phyloP scores from a whole-genome alignment of 2,113 vertebrate species.

The Rostratula benghalensis region DNA sequence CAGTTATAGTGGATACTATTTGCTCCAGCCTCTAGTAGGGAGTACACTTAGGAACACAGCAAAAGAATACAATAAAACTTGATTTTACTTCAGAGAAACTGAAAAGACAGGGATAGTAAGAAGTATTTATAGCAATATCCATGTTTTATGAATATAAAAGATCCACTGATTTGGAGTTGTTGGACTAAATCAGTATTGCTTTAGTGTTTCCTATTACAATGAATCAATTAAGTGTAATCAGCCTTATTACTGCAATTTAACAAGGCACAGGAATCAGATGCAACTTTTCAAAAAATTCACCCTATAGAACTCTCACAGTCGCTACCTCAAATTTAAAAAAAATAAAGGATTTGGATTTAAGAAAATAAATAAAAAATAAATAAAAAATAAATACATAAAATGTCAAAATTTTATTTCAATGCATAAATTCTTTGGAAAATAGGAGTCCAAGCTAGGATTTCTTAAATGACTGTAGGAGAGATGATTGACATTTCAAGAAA shows the following conservation, averaged over 20 bases:
- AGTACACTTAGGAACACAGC: neutral
- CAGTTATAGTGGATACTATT: neutral
- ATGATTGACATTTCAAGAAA: neutral
- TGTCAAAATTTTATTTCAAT: neutral
- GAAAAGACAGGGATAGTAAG: neutral
- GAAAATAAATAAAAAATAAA: neutral
- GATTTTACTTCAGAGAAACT: neutral
- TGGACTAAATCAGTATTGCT: neutral
- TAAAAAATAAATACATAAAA: neutral
- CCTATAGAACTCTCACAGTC: neutral
- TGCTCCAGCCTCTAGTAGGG: neutral
- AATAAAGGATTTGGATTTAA: neutral
- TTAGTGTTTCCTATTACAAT: neutral
- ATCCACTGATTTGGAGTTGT: neutral
- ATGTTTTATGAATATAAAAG: neutral
- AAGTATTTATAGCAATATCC: neutral
- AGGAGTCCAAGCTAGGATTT: neutral
- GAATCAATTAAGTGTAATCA: neutral
- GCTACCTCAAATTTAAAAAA: neutral
- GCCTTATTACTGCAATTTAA: neutral
- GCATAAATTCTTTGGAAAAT: neutral
- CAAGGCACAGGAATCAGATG: neutral
- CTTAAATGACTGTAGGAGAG: neutral
- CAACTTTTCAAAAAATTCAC: neutral
- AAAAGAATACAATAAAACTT: neutral